Percentiles rank a stretch among this genome's conserved stretches.
phyloP scores from a whole-genome alignment of 2,113 vertebrate species.

The Cochlearius cochlearius region DNA sequence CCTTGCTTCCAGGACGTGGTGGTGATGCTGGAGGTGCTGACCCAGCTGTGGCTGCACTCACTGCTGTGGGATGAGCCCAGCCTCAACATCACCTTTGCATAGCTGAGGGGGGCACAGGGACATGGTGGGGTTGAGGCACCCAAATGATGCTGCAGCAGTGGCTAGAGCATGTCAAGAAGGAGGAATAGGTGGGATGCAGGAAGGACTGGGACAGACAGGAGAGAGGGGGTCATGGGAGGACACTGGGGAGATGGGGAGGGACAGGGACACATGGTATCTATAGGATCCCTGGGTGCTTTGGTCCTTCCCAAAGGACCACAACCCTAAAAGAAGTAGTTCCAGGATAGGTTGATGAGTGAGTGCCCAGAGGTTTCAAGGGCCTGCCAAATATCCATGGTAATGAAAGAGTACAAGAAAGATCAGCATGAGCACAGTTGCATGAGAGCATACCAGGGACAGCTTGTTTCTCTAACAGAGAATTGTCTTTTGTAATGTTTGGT shows the following conservation, averaged over 20 bases:
- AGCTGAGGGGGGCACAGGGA: not conserved
- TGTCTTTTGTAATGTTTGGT: not conserved
- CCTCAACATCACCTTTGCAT: accelerated
- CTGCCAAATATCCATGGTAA: not conserved
- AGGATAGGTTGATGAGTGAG: not conserved
- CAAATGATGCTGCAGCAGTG: not conserved
- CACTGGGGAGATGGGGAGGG: not conserved
- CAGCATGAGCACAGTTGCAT: not conserved
- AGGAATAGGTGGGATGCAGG: not conserved
- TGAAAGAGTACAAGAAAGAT: not conserved
- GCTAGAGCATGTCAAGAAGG: not conserved
- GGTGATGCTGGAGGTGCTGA: not conserved
- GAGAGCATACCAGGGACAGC: not conserved
- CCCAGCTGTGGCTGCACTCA: not conserved
- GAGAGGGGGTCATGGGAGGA: not conserved
- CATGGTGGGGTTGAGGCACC: not conserved
- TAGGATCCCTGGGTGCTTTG: not conserved
- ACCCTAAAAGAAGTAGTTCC: not conserved
- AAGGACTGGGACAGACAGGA: not conserved
- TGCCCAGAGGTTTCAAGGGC: not conserved
- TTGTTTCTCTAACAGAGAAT: conserved; percentile 11
- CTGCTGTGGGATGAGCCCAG: not conserved
- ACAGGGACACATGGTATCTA: not conserved
- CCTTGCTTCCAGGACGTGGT: not conserved
- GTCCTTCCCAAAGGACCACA: conserved; percentile 7